phyloP scores from a whole-genome alignment of 1,140 invertebrate species.

The Drosophila pseudoobscura region DNA sequence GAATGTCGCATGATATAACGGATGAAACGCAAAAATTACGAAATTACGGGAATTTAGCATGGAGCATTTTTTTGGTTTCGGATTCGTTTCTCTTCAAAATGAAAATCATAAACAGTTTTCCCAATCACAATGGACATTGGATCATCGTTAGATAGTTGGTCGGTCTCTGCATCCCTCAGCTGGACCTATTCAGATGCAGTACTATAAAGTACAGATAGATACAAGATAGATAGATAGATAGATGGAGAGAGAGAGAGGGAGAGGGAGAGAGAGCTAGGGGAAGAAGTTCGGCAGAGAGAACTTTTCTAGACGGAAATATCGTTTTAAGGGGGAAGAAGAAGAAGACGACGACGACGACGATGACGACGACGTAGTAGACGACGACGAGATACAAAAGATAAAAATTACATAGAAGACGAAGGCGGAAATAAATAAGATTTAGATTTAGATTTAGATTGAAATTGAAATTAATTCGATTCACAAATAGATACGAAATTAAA shows the following conservation, averaged over 20 bases:
- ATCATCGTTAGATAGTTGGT: slow-evolving; percentile 30
- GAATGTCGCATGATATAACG: slow-evolving; percentile 68
- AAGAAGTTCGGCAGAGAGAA: slow-evolving; percentile 26
- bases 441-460: neutral
- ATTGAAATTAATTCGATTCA: slow-evolving; percentile 62
- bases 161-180: slow-evolving; percentile 28
- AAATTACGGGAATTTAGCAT: slow-evolving; percentile 62
- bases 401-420: slow-evolving; percentile 54
- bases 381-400: slow-evolving; percentile 54
- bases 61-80: slow-evolving; percentile 40
- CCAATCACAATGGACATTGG: slow-evolving; percentile 30
- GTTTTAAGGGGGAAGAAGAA: too few species aligned
- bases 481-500: slow-evolving; percentile 69
- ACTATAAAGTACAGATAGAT: too few species aligned
- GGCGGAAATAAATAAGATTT: slow-evolving; percentile 48
- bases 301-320: too few species aligned
- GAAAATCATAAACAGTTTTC: slow-evolving; percentile 47
- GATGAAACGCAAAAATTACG: slow-evolving; percentile 60
- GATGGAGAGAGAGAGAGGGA: too few species aligned
- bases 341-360: slow-evolving; percentile 13
- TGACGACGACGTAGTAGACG: too few species aligned
- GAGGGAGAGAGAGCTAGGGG: too few species aligned
- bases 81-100: slow-evolving; percentile 57
- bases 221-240: neutral
- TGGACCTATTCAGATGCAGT: slow-evolving; percentile 21